Evolutionary conservation across 2,113 vertebrate species (phyloP).

Genomic region (Cardinalis cardinalis): DNA sequence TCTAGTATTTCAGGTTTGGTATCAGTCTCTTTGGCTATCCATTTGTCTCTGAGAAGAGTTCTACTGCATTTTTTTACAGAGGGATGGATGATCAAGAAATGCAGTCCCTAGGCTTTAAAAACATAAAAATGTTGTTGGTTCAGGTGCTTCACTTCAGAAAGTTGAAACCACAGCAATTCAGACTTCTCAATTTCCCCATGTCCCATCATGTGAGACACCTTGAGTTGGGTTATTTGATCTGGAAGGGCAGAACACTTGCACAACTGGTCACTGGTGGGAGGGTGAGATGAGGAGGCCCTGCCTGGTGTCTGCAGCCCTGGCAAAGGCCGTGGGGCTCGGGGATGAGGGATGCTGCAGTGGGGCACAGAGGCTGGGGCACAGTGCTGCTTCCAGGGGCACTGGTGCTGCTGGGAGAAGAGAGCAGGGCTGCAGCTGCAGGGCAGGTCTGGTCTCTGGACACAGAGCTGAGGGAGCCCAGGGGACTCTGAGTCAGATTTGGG

Average conservation of each 20-base stretch:
- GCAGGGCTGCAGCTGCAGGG: rapidly evolving
- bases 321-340: not conserved
- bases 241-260: not conserved
- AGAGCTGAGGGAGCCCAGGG: not conserved
- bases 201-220: slow-evolving; percentile 52
- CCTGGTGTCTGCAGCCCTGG: not conserved
- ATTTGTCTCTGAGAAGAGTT: not conserved
- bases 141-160: slow-evolving; percentile 28
- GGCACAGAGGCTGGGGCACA: not conserved
- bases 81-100: not conserved
- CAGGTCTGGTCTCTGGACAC: not conserved
- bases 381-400: not conserved
- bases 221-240: slow-evolving; percentile 41
- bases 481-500: rapidly evolving
- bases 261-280: not conserved
- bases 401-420: not conserved
- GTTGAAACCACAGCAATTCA: slow-evolving; percentile 30
- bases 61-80: not conserved
- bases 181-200: slow-evolving; percentile 13
- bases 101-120: not conserved
- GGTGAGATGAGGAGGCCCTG: rapidly evolving
- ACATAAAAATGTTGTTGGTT: not conserved
- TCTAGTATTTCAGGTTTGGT: not conserved
- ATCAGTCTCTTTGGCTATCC: not conserved
- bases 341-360: not conserved